Evolutionary conservation across 2,797 vertebrate species (phyloP).

Genomic region (Darevskia nairensis): DNA sequence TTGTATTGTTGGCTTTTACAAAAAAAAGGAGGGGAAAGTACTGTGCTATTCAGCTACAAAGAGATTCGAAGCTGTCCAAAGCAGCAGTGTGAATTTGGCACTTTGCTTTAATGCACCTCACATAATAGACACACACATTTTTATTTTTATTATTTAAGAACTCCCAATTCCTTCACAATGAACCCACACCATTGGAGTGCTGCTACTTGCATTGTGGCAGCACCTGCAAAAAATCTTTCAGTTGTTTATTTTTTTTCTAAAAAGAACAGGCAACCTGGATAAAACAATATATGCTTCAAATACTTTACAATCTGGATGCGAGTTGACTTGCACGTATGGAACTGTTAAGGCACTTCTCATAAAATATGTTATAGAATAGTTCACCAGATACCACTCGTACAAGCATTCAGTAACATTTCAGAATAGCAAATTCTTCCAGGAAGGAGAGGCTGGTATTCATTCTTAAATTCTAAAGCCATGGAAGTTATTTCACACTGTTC

Average conservation of each 20-base stretch:
- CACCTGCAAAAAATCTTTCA: neutral
- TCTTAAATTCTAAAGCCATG: neutral
- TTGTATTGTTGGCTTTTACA: slow-evolving; percentile 47
- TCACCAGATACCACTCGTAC: neutral
- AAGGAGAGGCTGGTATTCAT: neutral
- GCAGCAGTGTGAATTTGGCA: neutral
- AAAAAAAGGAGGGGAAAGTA: neutral
- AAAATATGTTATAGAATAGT: neutral
- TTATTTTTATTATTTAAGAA: neutral
- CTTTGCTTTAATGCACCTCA: neutral
- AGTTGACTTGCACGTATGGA: neutral
- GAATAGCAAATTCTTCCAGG: neutral
- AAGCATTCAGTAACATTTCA: neutral
- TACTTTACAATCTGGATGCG: neutral
- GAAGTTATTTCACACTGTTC: neutral
- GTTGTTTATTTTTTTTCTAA: neutral
- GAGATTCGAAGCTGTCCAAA: neutral
- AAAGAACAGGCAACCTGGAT: neutral
- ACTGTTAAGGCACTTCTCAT: neutral
- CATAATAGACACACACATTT: neutral
- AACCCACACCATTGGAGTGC: neutral
- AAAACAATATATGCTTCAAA: neutral
- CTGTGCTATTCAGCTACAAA: neutral
- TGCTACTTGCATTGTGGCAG: neutral
- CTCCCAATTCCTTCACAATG: neutral